Conservation (phyloP, 2,888 invertebrate species). For the Maniola hyperantus region DNA sequence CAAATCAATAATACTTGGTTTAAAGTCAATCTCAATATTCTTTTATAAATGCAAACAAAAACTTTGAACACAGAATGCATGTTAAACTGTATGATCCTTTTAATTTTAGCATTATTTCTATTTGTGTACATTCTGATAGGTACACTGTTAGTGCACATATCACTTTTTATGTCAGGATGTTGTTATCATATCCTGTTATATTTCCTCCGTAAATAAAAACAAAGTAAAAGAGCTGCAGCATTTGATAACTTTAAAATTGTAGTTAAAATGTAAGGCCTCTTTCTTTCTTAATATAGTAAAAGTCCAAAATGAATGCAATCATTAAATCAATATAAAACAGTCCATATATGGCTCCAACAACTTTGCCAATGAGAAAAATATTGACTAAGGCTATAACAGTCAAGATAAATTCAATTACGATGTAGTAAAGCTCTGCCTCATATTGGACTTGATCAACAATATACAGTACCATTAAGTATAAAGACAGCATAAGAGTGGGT, state of each 20-base stretch:
- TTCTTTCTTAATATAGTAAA: conserved; percentile 63
- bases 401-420: conserved; percentile 54
- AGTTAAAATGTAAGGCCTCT: conserved; percentile 61
- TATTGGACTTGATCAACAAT: conserved; percentile 71
- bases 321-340: conserved; percentile 69
- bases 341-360: conserved; percentile 65
- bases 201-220: neutral
- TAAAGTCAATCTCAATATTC: conserved; percentile 49
- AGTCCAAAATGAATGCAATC: conserved; percentile 65
- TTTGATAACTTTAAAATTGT: conserved; percentile 9
- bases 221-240: neutral
- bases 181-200: conserved; percentile 8
- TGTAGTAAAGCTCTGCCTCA: conserved; percentile 69
- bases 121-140: neutral
- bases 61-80: conserved; percentile 46
- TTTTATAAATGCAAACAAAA: conserved; percentile 45
- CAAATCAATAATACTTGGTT: conserved; percentile 49
- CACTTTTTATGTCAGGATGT: conserved; percentile 32
- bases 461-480: conserved; percentile 68
- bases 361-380: conserved; percentile 52
- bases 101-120: conserved; percentile 17
- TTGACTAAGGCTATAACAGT: conserved; percentile 53
- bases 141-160: neutral
- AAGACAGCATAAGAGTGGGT: conserved; percentile 71
- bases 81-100: conserved; percentile 26